Conservation (phyloP, 2,888 invertebrate species). For the Clostera curtula region DNA sequence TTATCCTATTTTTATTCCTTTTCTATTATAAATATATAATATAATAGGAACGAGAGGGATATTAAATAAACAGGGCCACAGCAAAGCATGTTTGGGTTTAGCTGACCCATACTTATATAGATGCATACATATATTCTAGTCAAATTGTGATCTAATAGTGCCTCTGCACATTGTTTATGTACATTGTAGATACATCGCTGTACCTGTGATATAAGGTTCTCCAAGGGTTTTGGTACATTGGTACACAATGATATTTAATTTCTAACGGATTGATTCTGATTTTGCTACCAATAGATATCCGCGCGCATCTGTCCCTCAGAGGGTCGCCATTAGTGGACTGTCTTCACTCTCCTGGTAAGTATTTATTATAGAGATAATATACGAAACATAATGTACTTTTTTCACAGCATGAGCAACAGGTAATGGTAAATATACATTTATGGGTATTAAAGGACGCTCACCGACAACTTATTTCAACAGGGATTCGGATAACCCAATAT, state of each 20-base stretch:
- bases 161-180: too few relatives aligned
- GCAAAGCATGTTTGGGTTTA: too few relatives aligned
- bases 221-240: conserved; percentile 22
- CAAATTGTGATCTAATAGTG: too few relatives aligned
- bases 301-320: conserved; percentile 31
- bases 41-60: too few relatives aligned
- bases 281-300: conserved; percentile 62
- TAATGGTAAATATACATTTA: conserved; percentile 8
- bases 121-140: too few relatives aligned
- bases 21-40: too few relatives aligned
- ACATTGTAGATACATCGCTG: too few relatives aligned
- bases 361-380: conserved; percentile 19
- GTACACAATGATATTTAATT: conserved; percentile 10
- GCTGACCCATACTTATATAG: too few relatives aligned
- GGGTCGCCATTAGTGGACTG: conserved; percentile 30
- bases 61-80: too few relatives aligned
- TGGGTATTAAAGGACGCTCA: background rate
- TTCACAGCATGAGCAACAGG: conserved; percentile 25
- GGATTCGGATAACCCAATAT: background rate
- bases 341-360: conserved; percentile 42
- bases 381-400: conserved; percentile 13
- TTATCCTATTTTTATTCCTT: too few relatives aligned
- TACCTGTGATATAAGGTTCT: too few relatives aligned
- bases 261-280: conserved; percentile 69
- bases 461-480: background rate